Evolutionary conservation across 2,888 invertebrate genomes (phyloP), one percentile per base, ranked within the genome.

Genomic region (Candidula unifasciata): DNA sequence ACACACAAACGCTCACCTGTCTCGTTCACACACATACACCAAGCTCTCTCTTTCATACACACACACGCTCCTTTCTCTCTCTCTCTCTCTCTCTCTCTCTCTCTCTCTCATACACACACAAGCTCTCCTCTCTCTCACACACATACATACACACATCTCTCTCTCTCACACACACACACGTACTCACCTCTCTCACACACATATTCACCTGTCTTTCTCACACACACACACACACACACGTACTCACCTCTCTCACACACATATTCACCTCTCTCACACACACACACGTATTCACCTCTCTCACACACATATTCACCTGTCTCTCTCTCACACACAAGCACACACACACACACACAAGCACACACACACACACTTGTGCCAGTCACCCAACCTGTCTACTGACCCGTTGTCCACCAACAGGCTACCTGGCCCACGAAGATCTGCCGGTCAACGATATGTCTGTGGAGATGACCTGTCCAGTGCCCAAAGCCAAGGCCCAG

Each of bases 401-500:
- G 44, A 10, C 13, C 8, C 44, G 8, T 44, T 44, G 44, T 44
- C 2, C 44, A 60, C 71, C 88, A 87, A 30, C 85, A 91, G 91
- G 91, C n/a, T 91, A 90, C 87, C 88, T 91, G 57, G 83, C 86
- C 27, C 88, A 86, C 13, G 88, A 85, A 60, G 87, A 88, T 33
- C 88, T 87, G 3, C 24, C n/a, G 24, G 90, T 90, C 76, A 88
- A 87, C 74, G 44, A 44, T 44, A 87, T 88, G 80, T 87, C 88
- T 8, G 81, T 90, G 57, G 92, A 92, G 54, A 91, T 90, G 71
- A 87, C 89, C 21, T 90, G 92, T 83, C 88, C 90, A 0, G 90
- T 90, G 5, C 89, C 91, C 66, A 90, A 91, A 86, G 89, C 90
- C 27, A 88, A 91, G 66, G 89, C 90, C 33, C 91, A 92, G 60